Conservation (phyloP, 2,888 invertebrate genomes). For the Phytoseiulus persimilis region DNA sequence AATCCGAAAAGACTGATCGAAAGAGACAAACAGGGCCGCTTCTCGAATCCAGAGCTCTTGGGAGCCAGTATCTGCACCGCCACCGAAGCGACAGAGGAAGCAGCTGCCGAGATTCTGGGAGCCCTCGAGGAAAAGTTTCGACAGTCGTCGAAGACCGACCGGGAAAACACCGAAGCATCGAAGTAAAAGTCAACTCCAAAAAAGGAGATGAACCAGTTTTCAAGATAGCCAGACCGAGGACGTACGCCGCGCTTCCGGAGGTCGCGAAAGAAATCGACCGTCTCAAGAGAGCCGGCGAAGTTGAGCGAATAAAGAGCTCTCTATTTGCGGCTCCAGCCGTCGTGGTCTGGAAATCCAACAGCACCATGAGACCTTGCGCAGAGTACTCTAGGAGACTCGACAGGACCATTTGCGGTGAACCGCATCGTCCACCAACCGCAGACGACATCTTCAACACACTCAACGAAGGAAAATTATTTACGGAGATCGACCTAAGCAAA, state of each 20-base stretch:
- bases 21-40: too few species aligned
- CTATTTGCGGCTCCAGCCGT: constrained; percentile 42
- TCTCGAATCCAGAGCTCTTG: too few species aligned
- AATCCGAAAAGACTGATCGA: too few species aligned
- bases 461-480: constrained; percentile 37
- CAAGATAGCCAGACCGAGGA: constrained; percentile 46
- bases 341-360: background rate
- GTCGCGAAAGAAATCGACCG: constrained; percentile 42
- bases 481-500: constrained; percentile 40
- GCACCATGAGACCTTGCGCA: constrained; percentile 18
- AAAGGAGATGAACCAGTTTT: constrained; percentile 45
- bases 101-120: too few species aligned
- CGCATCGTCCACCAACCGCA: constrained; percentile 38
- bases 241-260: constrained; percentile 39
- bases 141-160: too few species aligned
- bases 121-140: too few species aligned
- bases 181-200: too few species aligned
- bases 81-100: too few species aligned
- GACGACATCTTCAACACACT: constrained; percentile 37
- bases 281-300: constrained; percentile 44
- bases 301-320: constrained; percentile 30
- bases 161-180: too few species aligned
- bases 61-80: too few species aligned
- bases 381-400: background rate
- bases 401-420: background rate